Percentiles rank a stretch among this genome's conserved stretches.
These are phyloP conservation scores for Tenebrio molitor DNA, from an alignment of 1,140 invertebrate genomes.

Conservation along the genomic window DNA sequence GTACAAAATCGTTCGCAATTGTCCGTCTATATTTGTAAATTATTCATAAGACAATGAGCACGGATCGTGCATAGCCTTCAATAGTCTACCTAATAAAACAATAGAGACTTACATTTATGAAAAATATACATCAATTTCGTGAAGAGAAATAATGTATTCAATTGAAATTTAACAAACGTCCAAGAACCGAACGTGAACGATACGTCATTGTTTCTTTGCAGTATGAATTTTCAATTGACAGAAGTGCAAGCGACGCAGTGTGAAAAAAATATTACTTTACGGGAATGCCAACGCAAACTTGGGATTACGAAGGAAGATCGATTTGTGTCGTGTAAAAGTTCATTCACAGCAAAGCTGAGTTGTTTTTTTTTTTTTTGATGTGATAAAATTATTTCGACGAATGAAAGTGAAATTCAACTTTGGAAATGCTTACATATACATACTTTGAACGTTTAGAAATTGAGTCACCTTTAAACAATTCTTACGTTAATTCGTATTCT, in stretches of 20 bases:
- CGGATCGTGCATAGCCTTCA: constrained; percentile 51
- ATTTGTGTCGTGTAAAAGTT: background rate
- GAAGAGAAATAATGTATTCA: constrained; percentile 57
- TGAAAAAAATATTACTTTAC: too few species aligned
- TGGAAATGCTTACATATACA: too few species aligned
- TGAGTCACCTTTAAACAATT: too few species aligned
- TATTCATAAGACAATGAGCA: constrained; percentile 56
- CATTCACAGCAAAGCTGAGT: background rate
- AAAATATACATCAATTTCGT: constrained; percentile 59
- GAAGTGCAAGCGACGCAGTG: too few species aligned
- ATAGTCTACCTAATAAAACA: constrained; percentile 52
- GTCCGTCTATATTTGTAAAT: constrained; percentile 53
- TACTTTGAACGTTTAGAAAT: too few species aligned
- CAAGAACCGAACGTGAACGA: constrained; percentile 49
- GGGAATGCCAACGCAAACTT: too few species aligned
- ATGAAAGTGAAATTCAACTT: too few species aligned
- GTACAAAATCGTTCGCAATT: constrained; percentile 43
- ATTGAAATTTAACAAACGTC: constrained; percentile 56
- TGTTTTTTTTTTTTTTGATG: too few species aligned
- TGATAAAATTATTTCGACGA: too few species aligned
- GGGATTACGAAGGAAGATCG: too few species aligned
- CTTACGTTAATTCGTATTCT: too few species aligned
- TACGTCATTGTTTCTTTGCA: constrained; percentile 10
- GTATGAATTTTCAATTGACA: constrained; percentile 8
- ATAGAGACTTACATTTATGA: constrained; percentile 57